These are phyloP conservation scores for Thymelicus lineola DNA, from an alignment of 2,888 invertebrate species.

Conservation along the genomic window DNA sequence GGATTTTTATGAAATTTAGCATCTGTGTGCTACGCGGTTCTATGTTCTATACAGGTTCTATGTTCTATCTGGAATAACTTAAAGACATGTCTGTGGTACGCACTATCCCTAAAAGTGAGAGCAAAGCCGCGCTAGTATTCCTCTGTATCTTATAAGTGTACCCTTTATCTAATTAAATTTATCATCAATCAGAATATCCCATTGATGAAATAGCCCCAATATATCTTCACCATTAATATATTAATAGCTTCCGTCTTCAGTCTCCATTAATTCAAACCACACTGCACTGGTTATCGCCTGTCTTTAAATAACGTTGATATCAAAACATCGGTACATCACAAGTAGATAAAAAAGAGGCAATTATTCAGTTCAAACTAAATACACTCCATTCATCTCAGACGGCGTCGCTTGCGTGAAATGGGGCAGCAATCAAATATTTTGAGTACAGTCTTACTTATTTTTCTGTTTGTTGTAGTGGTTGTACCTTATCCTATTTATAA, in stretches of 20 bases:
- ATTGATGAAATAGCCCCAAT: not conserved
- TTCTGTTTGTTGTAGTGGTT: too few relatives aligned
- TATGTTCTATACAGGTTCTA: too few relatives aligned
- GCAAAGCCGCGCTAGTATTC: too few relatives aligned
- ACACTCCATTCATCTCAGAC: conserved; percentile 22
- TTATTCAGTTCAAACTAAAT: conserved; percentile 32
- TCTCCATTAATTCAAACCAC: not conserved
- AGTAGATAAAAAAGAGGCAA: conserved; percentile 18
- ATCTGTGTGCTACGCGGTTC: too few relatives aligned
- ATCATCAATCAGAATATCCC: not conserved
- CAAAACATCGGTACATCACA: conserved; percentile 11
- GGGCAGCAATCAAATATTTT: conserved; percentile 8
- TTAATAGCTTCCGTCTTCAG: not conserved
- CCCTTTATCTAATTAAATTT: not conserved
- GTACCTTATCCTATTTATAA: too few relatives aligned
- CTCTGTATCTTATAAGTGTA: not conserved
- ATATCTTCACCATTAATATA: not conserved
- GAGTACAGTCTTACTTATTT: not conserved
- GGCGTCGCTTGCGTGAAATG: conserved; percentile 10
- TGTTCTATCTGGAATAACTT: too few relatives aligned
- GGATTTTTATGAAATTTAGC: too few relatives aligned
- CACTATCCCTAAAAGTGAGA: too few relatives aligned
- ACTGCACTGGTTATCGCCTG: not conserved
- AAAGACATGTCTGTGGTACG: too few relatives aligned
- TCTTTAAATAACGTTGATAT: not conserved